Evolutionary conservation across 1,140 invertebrate genomes (phyloP).

Genomic region (Cyrtorhinus lividipennis): DNA sequence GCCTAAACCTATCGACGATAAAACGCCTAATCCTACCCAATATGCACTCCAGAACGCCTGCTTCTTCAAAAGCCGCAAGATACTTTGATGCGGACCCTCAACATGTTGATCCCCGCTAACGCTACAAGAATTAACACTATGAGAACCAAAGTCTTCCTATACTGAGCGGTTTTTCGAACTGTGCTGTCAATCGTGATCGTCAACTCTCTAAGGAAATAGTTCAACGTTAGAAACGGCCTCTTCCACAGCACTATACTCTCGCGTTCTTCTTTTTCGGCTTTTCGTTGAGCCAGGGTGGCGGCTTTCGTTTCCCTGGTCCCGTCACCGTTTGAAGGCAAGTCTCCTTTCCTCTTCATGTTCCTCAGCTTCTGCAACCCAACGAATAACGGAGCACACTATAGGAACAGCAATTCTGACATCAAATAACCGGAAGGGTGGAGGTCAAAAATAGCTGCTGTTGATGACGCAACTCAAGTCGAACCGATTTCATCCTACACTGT

Average conservation of each 20-base stretch:
- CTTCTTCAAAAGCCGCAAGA: slow-evolving; percentile 33
- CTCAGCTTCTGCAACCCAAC: slow-evolving; percentile 18
- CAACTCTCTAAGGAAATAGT: slow-evolving; percentile 66
- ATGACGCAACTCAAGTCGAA: too few relatives aligned
- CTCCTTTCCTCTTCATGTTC: slow-evolving; percentile 19
- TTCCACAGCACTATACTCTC: slow-evolving; percentile 71
- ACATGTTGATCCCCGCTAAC: slow-evolving; percentile 33
- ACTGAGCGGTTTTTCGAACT: slow-evolving; percentile 26
- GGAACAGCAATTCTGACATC: too few relatives aligned
- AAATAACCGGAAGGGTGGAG: too few relatives aligned
- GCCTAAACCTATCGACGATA: slow-evolving; percentile 93
- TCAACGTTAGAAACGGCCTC: slow-evolving; percentile 62
- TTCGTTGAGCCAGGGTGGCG: slow-evolving; percentile 26
- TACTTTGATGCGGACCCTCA: slow-evolving; percentile 43
- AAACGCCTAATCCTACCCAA: slow-evolving; percentile 88
- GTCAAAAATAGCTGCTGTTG: too few relatives aligned
- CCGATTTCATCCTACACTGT: too few relatives aligned
- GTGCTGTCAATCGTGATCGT: slow-evolving; percentile 14
- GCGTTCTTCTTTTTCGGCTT: slow-evolving; percentile 35
- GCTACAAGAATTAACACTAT: slow-evolving; percentile 28
- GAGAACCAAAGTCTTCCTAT: slow-evolving; percentile 27
- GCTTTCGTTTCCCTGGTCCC: slow-evolving; percentile 2
- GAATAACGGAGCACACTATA: too few relatives aligned
- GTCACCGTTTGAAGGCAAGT: slow-evolving; percentile 14
- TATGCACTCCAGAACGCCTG: slow-evolving; percentile 66